phyloP scores from a whole-genome alignment of 1,140 invertebrate species.

The Cydia strobilella region DNA sequence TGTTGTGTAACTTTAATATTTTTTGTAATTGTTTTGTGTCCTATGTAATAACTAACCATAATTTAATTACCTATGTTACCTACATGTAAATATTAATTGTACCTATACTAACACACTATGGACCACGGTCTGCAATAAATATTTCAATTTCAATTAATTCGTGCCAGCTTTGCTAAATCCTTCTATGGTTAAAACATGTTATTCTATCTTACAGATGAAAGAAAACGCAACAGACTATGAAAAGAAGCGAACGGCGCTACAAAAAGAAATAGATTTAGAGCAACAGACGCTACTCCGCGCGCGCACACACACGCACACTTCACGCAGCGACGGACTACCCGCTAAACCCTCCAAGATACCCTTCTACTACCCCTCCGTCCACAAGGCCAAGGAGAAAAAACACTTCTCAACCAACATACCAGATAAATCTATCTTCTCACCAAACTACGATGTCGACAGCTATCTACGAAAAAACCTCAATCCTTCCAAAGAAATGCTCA shows the following conservation, averaged over 20 bases:
- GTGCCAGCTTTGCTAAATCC: no score
- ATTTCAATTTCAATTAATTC: no score
- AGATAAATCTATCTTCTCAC: conserved; percentile 62
- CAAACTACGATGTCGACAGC: conserved; percentile 67
- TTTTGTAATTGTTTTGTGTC: no score
- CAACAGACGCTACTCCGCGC: conserved; percentile 56
- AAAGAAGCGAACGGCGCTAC: conserved; percentile 69
- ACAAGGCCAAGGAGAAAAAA: conserved; percentile 35
- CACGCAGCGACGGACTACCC: conserved; percentile 46
- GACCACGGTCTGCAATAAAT: no score
- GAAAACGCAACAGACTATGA: conserved; percentile 76
- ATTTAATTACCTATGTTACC: no score
- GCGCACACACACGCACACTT: conserved; percentile 49
- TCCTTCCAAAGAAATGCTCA: conserved; percentile 49
- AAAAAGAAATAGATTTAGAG: conserved; percentile 74
- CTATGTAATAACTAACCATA: no score
- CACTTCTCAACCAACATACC: conserved; percentile 67
- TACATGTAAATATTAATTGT: no score
- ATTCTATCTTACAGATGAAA: conserved; percentile 70
- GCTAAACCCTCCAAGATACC: conserved; percentile 48
- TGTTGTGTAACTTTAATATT: no score
- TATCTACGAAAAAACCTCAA: conserved; percentile 70
- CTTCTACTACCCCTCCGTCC: conserved; percentile 43
- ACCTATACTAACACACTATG: no score
- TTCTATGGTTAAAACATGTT: neutral